Evolutionary conservation across 1,140 invertebrate genomes (phyloP), one percentile per base, ranked within the genome.

Genomic region (Parasteatoda tepidariorum): DNA sequence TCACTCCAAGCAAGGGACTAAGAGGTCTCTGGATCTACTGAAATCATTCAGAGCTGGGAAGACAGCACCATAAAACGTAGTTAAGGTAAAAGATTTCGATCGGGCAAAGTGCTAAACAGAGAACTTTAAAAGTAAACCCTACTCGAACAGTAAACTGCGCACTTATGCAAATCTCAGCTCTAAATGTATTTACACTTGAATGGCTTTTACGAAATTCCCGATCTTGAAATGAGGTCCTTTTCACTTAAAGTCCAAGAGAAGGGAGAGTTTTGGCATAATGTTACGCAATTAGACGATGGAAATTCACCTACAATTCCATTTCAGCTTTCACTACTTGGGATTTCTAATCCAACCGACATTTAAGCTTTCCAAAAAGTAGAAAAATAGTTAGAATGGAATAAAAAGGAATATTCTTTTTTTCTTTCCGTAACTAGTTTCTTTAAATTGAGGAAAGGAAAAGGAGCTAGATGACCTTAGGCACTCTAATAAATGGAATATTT

Each of bases 111-210:
- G 73, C n/a, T 22, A 59, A 24, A 59, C 54, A 48, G 71, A 74
- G 59, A 61, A 74, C 70, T 31, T 33, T 34, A 28, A 48, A 18
- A n/a, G n/a, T n/a, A n/a, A n/a, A n/a, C n/a, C 33, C 34, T n/a
- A n/a, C n/a, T n/a, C n/a, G 15, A 48, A 48, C 33, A 34, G 67
- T 48, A 70, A 57, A 59, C 48, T 41, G 22, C 38, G 57, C 55
- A n/a, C 33, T 55, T 26, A 75, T 75, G 73, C 59, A 75, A 75
- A 75, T 75, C 57, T 55, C 54, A 30, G 57, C 70, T 59, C 48
- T 30, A 57, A 75, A 75, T 75, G 68, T 71, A 71, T 71, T 71
- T 71, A 71, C 68, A 71, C 68, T 71, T 38, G 73, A 75, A 75
- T 34, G 15, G 54, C 22, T n/a, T 31, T 18, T 75, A 38, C 54